Evolutionary conservation across 1,140 invertebrate species (phyloP), one percentile per base, ranked within the genome.

Genomic region (Papilio helenus): DNA sequence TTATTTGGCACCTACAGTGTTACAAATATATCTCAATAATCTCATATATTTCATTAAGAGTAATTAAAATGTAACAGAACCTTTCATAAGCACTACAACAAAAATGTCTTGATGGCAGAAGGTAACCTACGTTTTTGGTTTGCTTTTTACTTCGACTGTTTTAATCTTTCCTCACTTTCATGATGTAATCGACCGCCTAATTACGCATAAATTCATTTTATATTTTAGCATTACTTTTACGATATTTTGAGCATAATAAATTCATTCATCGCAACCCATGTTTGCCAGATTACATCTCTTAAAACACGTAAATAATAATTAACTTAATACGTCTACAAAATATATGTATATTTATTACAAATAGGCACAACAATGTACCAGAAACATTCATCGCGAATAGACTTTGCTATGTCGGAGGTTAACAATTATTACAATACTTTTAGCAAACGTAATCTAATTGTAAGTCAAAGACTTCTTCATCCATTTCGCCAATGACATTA

Each of bases 111-210:
- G 91, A 93, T 93, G 92, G 92, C 92, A 92, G 91, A 89, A 93
- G 93, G 93, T 94, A 94, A 94, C 93, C 91, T 93, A 93, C 83
- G 90, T 93, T 92, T 94, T 94, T 94, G 93, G 93, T 91, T 90
- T 92, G 87, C 86, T 88, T 91, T 89, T 86, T 88, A 83, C 82
- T 81, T 89, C 84, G 82, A 76, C 85, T 84, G 82, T 85, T 81
- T 80, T 81, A 84, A 80, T 78, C 79, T 80, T 81, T 81, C 81
- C 84, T 80, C 79, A 79, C 85, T 81, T 79, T 80, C 82, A 7
- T 79, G 76, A 81, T 84, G 81, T 81, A 72, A 86, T 84, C 85
- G 81, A 81, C 81, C 85, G 87, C 85, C 84, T 80, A 83, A 79
- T 85, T 83, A 84, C 79, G 81, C 84, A 77, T 87, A 84, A 88